Evolutionary conservation across 2,113 vertebrate genomes (phyloP), one percentile per base, ranked within the genome.

Genomic region (Rhinoderma darwinii): DNA sequence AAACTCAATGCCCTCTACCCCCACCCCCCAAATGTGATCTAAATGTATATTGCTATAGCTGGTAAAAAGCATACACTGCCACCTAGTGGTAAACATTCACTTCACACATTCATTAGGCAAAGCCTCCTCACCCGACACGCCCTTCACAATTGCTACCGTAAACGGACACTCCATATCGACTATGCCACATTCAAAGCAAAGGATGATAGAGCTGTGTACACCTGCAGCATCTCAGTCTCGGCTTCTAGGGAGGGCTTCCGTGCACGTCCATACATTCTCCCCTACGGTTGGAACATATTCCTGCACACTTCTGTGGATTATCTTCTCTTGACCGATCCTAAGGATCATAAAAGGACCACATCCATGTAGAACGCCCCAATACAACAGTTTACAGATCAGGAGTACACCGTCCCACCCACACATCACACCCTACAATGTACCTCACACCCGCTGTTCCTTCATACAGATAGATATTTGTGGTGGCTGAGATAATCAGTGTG

Each of bases 331-430:
- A 72, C 27, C 27, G 35, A 43, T 50, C 63, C 81, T 83, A 72
- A 50, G 43, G n/a, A 50, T 51, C 61, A 83, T 27, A 83, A 83
- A 51, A 83, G 30, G 18, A 72, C 81, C 81, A 83, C 63, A 82
- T 7, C 70, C 8, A 70, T 51, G 56, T 50, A 50, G 41, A 32
- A 25, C 8, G 10, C 59, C 79, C 51, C 20, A 27, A 6, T n/a
- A 12, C 6, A n/a, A n/a, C n/a, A n/a, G n/a, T n/a, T n/a, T n/a
- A 54, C 44, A 56, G 18, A n/a, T 1, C 43, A 50, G 2, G 0
- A n/a, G n/a, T n/a, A 0, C 51, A 10, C 4, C 30, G 22, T 9
- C 47, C 27, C 27, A 1, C 51, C 51, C 30, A 22, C 32, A 37
- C 47, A 22, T 10, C n/a, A 61, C 8, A 2, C 25, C 25, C n/a